These are phyloP conservation scores for Brachionus calyciflorus DNA, from an alignment of 1,140 invertebrate species.

Conservation along the genomic window DNA sequence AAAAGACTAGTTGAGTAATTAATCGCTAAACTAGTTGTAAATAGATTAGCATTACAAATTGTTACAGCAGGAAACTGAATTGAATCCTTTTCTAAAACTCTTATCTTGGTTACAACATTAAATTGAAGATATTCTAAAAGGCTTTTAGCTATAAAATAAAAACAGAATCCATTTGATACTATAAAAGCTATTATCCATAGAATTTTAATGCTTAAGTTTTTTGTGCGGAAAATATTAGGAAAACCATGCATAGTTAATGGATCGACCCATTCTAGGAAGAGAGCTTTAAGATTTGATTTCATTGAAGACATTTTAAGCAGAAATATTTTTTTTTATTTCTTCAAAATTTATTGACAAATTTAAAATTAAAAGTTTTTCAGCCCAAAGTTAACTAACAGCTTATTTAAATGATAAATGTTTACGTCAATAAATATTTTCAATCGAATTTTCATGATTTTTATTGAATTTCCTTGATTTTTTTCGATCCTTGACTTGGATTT, in stretches of 20 bases:
- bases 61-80: constrained; percentile 35
- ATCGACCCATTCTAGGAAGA: constrained; percentile 22
- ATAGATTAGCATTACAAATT: constrained; percentile 15
- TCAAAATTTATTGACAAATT: too few relatives aligned
- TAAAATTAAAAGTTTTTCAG: too few relatives aligned
- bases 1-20: background rate
- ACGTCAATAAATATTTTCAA: too few relatives aligned
- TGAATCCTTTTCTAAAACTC: background rate
- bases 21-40: background rate
- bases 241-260: constrained; percentile 21
- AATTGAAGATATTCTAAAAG: background rate
- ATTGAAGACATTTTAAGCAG: too few relatives aligned
- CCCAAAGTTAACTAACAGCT: too few relatives aligned
- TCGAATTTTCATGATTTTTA: too few relatives aligned
- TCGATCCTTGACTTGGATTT: too few relatives aligned
- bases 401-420: too few relatives aligned
- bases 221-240: constrained; percentile 8
- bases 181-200: constrained; percentile 6
- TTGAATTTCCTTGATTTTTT: too few relatives aligned
- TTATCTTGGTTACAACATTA: constrained; percentile 14
- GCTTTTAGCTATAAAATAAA: background rate
- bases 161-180: background rate
- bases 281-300: background rate
- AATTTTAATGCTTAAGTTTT: background rate
- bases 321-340: too few relatives aligned